Base-by-base conservation (phyloP, 2,888 invertebrate species). In the Pimpla rufipes region DNA sequence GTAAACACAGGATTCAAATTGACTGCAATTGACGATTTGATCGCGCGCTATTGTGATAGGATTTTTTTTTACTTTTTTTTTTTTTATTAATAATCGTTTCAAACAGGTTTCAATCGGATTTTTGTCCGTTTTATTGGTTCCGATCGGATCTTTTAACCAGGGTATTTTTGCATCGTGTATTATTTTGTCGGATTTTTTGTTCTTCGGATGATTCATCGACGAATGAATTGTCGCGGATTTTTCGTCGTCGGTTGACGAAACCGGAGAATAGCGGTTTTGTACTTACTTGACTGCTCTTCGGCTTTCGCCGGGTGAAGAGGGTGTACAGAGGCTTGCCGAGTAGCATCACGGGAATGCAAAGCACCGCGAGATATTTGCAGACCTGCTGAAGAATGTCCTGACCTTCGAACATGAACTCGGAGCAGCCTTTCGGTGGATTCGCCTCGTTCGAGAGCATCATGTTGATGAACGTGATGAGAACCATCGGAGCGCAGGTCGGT, bases 381-480 rank as follows among this genome's bases (percentile, higher is more conserved):
- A 95, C 92, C 70, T 93, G 94, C 93, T 98, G 97, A 3, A 97
- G 87, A 0, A 87, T 89, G 0, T 93, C 93, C 90, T 96, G 96
- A 0, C 94, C 94, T 0, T 94, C 92, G 83, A 95, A 96, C 95
- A 96, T 96, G 88, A 94, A 95, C 0, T 94, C 91, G 0, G 94
- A 91, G 89, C 96, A 96, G 0, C 93, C 94, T 0, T 91, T 88
- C 7, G 93, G 93, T 10, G 92, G 91, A 0, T 92, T 92, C 0
- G 94, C 90, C 94, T 93, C 94, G 91, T 95, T 95, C 87, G 59
- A 94, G 88, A 96, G 92, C 88, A 96, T 95, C 97, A 97, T 97
- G 93, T 97, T 97, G 92, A 97, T 97, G 90, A 97, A 96, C 80
- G 96, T 95, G 81, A 97, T 97, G 21, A 97, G 94, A 0, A 97